Percentiles rank a stretch among this genome's conserved stretches.
These are phyloP conservation scores for Drosophila peninsularis DNA, from an alignment of 2,888 invertebrate genomes.

Conservation along the genomic window DNA sequence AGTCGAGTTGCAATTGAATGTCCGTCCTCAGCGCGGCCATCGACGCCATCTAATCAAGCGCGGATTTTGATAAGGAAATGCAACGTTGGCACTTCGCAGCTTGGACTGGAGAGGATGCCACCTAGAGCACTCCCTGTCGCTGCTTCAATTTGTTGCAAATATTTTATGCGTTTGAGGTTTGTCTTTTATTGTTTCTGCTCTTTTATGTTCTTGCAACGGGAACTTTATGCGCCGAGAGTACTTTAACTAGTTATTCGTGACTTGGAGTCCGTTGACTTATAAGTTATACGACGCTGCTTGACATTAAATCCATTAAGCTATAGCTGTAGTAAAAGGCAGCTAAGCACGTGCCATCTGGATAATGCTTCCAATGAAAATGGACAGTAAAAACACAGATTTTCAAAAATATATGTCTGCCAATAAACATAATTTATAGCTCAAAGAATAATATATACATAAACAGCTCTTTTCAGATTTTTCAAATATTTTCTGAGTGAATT, in stretches of 20 bases:
- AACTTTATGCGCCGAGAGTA: constrained; percentile 36
- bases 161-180: constrained; percentile 53
- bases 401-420: neutral
- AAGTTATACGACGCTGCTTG: constrained; percentile 10
- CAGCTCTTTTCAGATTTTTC: neutral
- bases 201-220: constrained; percentile 32
- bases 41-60: constrained; percentile 67
- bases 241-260: constrained; percentile 19
- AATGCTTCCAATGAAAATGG: neutral
- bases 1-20: constrained; percentile 50
- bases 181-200: constrained; percentile 47
- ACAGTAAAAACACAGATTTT: neutral
- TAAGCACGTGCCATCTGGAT: constrained; percentile 17
- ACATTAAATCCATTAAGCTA: constrained; percentile 8
- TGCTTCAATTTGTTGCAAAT: constrained; percentile 38
- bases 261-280: constrained; percentile 41
- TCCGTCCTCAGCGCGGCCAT: constrained; percentile 40
- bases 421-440: constrained; percentile 1
- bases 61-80: constrained; percentile 71
- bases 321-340: neutral
- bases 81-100: constrained; percentile 47
- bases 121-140: constrained; percentile 8
- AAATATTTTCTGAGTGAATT: neutral
- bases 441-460: neutral
- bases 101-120: constrained; percentile 20